These are phyloP conservation scores for Troilus luridus DNA, from an alignment of 2,888 invertebrate genomes.

Conservation along the genomic window DNA sequence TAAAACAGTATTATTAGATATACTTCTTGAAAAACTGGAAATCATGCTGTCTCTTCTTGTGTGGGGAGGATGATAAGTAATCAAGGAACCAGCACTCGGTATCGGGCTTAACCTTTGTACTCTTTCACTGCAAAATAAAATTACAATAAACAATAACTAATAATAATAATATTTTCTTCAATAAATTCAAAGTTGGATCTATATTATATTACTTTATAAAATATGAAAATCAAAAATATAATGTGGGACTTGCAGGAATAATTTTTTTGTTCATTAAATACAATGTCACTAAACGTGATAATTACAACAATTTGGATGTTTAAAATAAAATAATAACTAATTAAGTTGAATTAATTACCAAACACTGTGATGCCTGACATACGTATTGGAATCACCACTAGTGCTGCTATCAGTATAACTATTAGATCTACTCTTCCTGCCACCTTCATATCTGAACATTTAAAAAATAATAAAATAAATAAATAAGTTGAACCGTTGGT, in stretches of 20 bases:
- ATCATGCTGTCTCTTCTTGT: conserved; percentile 56
- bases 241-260: no score
- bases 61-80: conserved; percentile 61
- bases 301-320: not conserved
- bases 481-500: not conserved
- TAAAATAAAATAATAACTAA: not conserved
- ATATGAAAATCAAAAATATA: no score
- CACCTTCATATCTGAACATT: conserved; percentile 60
- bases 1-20: not conserved
- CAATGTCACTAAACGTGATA: no score
- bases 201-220: no score
- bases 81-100: conserved; percentile 77
- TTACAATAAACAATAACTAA: not conserved
- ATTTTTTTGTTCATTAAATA: no score
- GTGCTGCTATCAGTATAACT: conserved; percentile 84
- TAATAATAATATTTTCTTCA: no score
- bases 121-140: conserved; percentile 74
- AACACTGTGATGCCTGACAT: conserved; percentile 62
- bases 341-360: conserved; percentile 14
- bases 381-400: conserved; percentile 76
- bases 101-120: conserved; percentile 88
- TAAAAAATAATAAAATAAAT: not conserved
- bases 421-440: conserved; percentile 68
- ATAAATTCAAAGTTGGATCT: no score
- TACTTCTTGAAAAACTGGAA: conserved; percentile 60